Evolutionary conservation across 2,888 invertebrate genomes (phyloP), one percentile per base, ranked within the genome.

Genomic region (Petrolisthes cinctipes): DNA sequence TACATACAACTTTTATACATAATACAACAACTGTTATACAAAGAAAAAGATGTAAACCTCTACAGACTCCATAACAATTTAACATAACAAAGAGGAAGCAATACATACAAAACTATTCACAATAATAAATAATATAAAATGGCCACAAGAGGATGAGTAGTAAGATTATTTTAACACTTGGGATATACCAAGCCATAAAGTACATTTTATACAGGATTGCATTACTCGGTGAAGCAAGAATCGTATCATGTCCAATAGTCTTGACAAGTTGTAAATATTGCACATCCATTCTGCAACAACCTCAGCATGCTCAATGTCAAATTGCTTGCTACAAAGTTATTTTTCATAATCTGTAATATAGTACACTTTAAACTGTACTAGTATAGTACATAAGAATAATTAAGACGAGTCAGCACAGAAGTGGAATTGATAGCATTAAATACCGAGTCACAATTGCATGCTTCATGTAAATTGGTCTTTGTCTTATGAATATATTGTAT

Each of bases 21-120:
- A 56, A 68, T 86, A 73, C 85, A 86, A 82, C 73, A 73, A 57
- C 57, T 82, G 37, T 73, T 75, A 82, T 75, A 75, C 81, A 81
- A 86, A 81, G 37, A 75, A 76, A 81, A 86, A 79, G 51, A 53
- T 85, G 78, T 85, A 85, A 85, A 85, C 79, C 79, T 79, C 79
- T 85, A 79, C 85, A 79, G 23, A 20, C 66, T 66, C 17, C 17
- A 82, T 85, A 85, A 85, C 85, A 85, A 85, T 66, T 82, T 37
- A 85, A 79, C 82, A 85, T 85, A 85, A 85, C 85, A 85, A 85
- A 85, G 57, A 79, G 79, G 79, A 85, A 85, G 78, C 53, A 79
- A 66, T 79, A 85, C 79, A 85, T 85, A 85, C 78, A 85, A 78
- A 85, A 85, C 85, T 79, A 85, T 85, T 85, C 85, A 85, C 85